Evolutionary conservation across 2,888 invertebrate genomes (phyloP).

Genomic region (Drosophila fungiperda): DNA sequence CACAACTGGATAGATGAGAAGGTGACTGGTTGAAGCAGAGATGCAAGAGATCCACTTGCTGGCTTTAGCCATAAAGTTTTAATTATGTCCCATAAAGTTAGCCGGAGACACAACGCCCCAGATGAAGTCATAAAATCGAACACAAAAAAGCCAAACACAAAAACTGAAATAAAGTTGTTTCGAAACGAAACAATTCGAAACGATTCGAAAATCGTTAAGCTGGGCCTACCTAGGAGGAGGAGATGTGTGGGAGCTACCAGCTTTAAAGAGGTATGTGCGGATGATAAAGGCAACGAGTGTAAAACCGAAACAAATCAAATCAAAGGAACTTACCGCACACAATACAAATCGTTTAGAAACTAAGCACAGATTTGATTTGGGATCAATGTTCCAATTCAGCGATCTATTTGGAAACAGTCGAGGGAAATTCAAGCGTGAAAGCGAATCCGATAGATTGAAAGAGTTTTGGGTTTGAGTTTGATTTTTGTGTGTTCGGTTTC

Average conservation of each 20-base stretch:
- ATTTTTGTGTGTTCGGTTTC: no score
- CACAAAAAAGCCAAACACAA: neutral
- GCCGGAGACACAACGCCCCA: constrained; percentile 43
- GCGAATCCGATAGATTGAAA: constrained; percentile 22
- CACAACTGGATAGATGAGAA: neutral
- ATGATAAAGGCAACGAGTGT: neutral
- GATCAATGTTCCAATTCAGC: constrained; percentile 19
- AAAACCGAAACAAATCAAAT: constrained; percentile 35
- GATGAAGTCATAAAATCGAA: constrained; percentile 74
- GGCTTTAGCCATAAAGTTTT: constrained; percentile 66
- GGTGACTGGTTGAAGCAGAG: neutral
- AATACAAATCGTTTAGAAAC: constrained; percentile 29
- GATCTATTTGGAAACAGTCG: constrained; percentile 34
- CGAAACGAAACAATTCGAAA: constrained; percentile 45
- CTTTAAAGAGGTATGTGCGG: neutral
- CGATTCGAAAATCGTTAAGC: constrained; percentile 43
- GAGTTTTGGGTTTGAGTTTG: neutral
- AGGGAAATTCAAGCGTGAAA: constrained; percentile 60
- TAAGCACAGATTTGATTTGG: constrained; percentile 14
- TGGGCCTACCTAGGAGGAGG: constrained; percentile 2
- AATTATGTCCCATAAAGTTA: constrained; percentile 62
- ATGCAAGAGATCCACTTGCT: constrained; percentile 30
- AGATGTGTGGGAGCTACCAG: constrained; percentile 18
- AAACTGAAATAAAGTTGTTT: constrained; percentile 70
- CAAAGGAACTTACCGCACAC: constrained; percentile 14